phyloP scores from a whole-genome alignment of 2,113 vertebrate genomes.

The Diglossa brunneiventris region DNA sequence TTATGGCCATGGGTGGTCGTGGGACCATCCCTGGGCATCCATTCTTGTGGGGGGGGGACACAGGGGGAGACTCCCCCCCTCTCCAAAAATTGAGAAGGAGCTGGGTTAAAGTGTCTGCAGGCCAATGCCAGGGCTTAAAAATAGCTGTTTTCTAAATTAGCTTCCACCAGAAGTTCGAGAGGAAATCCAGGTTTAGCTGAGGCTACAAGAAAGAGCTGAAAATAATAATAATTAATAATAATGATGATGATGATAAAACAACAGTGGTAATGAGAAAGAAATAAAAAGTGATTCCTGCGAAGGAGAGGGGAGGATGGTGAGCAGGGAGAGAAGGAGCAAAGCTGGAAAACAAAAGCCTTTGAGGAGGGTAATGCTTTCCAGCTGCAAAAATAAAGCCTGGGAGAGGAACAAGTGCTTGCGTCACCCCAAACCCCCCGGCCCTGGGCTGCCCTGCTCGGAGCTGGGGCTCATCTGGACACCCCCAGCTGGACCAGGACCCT shows the following conservation, averaged over 20 bases:
- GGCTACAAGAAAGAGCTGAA: not conserved
- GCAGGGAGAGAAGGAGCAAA: conserved; percentile 28
- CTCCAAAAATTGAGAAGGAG: not conserved
- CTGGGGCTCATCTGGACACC: not conserved
- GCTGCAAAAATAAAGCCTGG: conserved; percentile 65
- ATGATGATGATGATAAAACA: not conserved
- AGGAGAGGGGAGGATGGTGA: not conserved
- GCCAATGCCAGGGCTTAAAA: not conserved
- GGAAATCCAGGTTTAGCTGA: conserved; percentile 46
- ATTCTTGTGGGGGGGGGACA: fast-evolving
- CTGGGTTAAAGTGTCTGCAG: not conserved
- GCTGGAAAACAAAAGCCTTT: conserved; percentile 67
- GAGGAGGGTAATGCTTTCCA: conserved; percentile 67
- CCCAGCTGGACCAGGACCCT: not conserved
- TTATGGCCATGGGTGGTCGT: fast-evolving
- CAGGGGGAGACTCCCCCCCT: no score
- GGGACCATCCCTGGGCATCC: fast-evolving
- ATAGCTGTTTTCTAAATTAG: not conserved
- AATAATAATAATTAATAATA: not conserved
- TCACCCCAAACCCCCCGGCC: not conserved
- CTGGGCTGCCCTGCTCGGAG: fast-evolving
- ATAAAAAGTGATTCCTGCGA: not conserved
- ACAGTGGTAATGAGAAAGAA: not conserved
- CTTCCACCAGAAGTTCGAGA: not conserved
- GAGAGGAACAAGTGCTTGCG: conserved; percentile 24